These are phyloP conservation scores for Planiliza haematocheilus DNA, from an alignment of 2,113 vertebrate genomes.

Conservation along the genomic window DNA sequence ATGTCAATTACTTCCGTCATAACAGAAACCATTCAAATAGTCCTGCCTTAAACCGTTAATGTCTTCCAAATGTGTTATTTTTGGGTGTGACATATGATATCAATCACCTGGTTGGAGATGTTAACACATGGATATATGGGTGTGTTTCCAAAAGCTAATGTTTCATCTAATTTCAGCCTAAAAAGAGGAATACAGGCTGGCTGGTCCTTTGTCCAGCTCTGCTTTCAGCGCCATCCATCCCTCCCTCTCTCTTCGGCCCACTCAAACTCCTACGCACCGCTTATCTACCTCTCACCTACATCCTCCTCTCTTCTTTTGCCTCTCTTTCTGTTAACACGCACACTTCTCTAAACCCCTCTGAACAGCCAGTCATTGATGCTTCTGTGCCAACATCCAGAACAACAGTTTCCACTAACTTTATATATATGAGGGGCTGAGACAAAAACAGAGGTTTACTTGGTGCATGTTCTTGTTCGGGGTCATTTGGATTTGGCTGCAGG, in stretches of 20 bases:
- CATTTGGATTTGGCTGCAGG: not conserved
- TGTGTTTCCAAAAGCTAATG: not conserved
- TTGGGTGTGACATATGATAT: not conserved
- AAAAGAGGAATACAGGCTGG: constrained; percentile 29
- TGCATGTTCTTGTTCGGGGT: not conserved
- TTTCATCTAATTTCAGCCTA: constrained; percentile 16
- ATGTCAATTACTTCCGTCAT: not conserved
- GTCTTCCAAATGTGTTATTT: not conserved
- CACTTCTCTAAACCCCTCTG: constrained; percentile 44
- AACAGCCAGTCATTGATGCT: constrained; percentile 19
- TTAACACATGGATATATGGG: not conserved
- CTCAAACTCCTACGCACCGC: constrained; percentile 75
- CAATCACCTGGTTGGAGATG: not conserved
- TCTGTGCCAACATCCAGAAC: constrained; percentile 30
- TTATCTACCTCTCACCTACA: constrained; percentile 79
- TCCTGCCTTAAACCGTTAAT: not conserved
- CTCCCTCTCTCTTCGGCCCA: constrained; percentile 69
- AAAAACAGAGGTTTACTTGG: not conserved
- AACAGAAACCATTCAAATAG: not conserved
- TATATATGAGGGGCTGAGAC: not conserved
- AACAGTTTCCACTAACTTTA: constrained; percentile 31
- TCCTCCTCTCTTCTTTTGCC: constrained; percentile 72
- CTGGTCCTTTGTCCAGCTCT: constrained; percentile 65
- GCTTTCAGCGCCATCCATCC: constrained; percentile 61
- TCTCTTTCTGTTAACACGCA: constrained; percentile 59